These are phyloP conservation scores for Pitta sordida DNA, from an alignment of 2,113 vertebrate genomes.

Conservation along the genomic window DNA sequence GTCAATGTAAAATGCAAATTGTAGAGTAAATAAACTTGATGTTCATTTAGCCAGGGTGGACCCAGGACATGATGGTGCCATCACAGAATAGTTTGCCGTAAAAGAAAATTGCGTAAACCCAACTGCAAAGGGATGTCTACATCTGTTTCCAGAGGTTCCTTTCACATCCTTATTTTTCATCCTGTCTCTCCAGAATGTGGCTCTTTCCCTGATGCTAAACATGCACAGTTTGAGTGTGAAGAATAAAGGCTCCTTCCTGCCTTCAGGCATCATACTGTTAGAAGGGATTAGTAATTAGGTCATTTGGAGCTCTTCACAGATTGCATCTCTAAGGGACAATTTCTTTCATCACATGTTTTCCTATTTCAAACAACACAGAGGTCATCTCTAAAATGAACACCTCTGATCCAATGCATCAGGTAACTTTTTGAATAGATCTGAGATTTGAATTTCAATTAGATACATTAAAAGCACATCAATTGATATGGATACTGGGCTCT, in stretches of 20 bases:
- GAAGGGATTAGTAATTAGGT: slow-evolving; percentile 27
- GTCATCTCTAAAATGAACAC: slow-evolving; percentile 5
- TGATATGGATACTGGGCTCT: not conserved
- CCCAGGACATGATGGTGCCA: not conserved
- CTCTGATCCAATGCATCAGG: slow-evolving; percentile 3
- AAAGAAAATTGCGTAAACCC: not conserved
- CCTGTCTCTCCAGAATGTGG: not conserved
- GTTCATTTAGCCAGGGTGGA: not conserved
- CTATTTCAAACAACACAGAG: not conserved
- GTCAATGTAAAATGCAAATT: not conserved
- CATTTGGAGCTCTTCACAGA: slow-evolving; percentile 6
- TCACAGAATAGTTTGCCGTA: not conserved
- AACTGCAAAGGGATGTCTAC: not conserved
- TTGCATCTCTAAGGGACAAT: not conserved
- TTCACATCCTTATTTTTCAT: not conserved
- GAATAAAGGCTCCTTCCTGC: not conserved
- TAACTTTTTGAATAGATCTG: not conserved
- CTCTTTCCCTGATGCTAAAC: not conserved
- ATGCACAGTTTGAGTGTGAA: not conserved
- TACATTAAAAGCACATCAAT: not conserved
- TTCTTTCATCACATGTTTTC: slow-evolving; percentile 29
- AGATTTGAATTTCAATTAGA: slow-evolving; percentile 1
- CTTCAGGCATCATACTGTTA: not conserved
- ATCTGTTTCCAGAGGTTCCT: not conserved
- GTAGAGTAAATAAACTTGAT: not conserved